Base-by-base conservation (phyloP, 2,888 invertebrate genomes). In the Zhuqinia jingwanae region DNA sequence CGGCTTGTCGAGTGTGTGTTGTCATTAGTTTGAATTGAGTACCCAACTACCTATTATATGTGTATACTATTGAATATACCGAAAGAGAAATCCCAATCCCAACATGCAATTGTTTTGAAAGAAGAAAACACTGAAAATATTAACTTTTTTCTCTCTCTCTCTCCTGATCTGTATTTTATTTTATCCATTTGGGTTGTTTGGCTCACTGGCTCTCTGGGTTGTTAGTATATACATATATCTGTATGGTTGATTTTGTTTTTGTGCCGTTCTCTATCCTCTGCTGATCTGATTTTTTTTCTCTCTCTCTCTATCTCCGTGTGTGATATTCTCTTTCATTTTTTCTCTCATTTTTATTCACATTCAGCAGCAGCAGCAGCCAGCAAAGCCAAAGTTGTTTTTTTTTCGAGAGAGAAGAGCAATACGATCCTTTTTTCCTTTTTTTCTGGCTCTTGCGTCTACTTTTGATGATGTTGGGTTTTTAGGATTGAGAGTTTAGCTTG, bases 341-440 rank as follows among this genome's bases (percentile, higher is more conserved):
- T 58, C 42, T 77, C 73, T 75, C 53, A 50, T 75, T 30, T 75
- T 75, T 75, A 53, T 75, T 53, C 73, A 50, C 53, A 53, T 65
- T 65, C 65, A 6, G n/a, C 27, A 20, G 27, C 36, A 53, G 27
- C 13, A 50, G 27, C 47, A 50, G 1, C 47, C 50, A 45, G 76
- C 47, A 70, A 47, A 50, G 30, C 73, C 5, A 75, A 6, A 73
- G 6, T 30, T 20, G 45, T 42, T 77, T 22, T 17, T 17, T 30
- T n/a, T n/a, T n/a, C n/a, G n/a, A n/a, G n/a, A n/a, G n/a, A n/a
- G n/a, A n/a, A n/a, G 10, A 8, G 30, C 47, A 45, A 36, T 22
- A n/a, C n/a, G 11, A 78, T 36, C 63, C 47, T 80, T 80, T 80
- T 53, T 65, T 42, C 60, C 30, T 45, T 76, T 76, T 76, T 76